Conservation (phyloP, 2,797 vertebrate genomes). For the Champsocephalus gunnari region DNA sequence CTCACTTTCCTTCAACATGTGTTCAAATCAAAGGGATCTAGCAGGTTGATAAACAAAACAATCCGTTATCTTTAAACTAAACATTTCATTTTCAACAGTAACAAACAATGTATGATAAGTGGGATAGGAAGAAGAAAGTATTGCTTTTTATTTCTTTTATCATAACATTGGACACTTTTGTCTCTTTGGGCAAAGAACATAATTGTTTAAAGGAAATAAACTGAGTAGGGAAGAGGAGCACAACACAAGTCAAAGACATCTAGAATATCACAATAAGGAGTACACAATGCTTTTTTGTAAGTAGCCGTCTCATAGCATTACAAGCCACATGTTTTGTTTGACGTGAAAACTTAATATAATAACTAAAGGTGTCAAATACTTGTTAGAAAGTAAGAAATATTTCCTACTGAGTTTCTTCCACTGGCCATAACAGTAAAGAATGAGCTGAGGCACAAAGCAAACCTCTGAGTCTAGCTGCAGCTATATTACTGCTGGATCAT, state of each 20-base stretch:
- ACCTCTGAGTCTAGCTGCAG: constrained; percentile 29
- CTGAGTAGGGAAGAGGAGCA: background rate
- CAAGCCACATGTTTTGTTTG: background rate
- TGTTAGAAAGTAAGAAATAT: background rate
- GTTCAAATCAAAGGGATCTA: too few relatives aligned
- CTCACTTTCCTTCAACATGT: too few relatives aligned
- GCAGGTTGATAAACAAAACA: too few relatives aligned
- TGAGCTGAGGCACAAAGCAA: constrained; percentile 6
- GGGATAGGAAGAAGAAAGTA: background rate
- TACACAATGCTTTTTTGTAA: background rate
- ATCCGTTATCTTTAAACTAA: too few relatives aligned
- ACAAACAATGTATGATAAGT: too few relatives aligned
- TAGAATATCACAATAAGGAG: background rate
- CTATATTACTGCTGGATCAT: constrained; percentile 45
- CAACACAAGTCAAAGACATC: background rate
- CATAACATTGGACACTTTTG: background rate
- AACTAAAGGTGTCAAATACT: background rate
- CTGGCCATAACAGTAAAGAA: constrained; percentile 22
- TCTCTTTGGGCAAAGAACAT: background rate
- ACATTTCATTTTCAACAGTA: too few relatives aligned
- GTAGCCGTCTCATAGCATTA: background rate
- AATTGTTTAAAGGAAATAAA: background rate
- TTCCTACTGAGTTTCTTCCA: background rate
- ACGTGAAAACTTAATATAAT: background rate
- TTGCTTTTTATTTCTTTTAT: background rate